phyloP scores from a whole-genome alignment of 2,888 invertebrate genomes.

The Toxonevra muliebris region DNA sequence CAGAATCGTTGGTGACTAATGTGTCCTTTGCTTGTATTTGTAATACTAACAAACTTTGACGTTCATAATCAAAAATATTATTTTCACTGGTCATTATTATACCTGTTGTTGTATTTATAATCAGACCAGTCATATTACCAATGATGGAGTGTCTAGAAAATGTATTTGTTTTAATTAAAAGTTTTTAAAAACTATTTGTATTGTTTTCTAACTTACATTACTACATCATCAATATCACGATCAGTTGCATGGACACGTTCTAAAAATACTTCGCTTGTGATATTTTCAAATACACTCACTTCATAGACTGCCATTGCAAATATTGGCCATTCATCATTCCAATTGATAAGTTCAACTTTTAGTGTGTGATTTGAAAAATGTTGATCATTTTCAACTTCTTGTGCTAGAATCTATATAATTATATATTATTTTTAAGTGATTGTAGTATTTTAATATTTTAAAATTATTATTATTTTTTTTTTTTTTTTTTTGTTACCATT shows the following conservation, averaged over 20 bases:
- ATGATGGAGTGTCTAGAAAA: slow-evolving; percentile 67
- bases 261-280: slow-evolving; percentile 66
- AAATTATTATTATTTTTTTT: neutral
- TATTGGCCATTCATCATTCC: slow-evolving; percentile 77
- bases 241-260: slow-evolving; percentile 70
- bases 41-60: slow-evolving; percentile 68
- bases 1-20: slow-evolving; percentile 52
- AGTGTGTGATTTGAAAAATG: slow-evolving; percentile 62
- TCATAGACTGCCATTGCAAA: slow-evolving; percentile 66
- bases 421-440: slow-evolving; percentile 4
- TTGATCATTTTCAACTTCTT: slow-evolving; percentile 50
- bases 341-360: slow-evolving; percentile 70
- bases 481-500: slow-evolving; percentile 50
- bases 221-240: slow-evolving; percentile 70
- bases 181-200: neutral
- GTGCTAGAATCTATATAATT: slow-evolving; percentile 56
- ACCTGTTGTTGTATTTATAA: slow-evolving; percentile 69
- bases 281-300: slow-evolving; percentile 69
- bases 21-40: slow-evolving; percentile 69
- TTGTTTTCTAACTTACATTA: slow-evolving; percentile 66
- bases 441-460: slow-evolving; percentile 6
- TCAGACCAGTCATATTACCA: slow-evolving; percentile 65
- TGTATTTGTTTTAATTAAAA: neutral
- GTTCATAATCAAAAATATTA: slow-evolving; percentile 72
- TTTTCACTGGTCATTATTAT: slow-evolving; percentile 68